These are phyloP conservation scores for Idaea aversata DNA, from an alignment of 2,888 invertebrate genomes.

Conservation along the genomic window DNA sequence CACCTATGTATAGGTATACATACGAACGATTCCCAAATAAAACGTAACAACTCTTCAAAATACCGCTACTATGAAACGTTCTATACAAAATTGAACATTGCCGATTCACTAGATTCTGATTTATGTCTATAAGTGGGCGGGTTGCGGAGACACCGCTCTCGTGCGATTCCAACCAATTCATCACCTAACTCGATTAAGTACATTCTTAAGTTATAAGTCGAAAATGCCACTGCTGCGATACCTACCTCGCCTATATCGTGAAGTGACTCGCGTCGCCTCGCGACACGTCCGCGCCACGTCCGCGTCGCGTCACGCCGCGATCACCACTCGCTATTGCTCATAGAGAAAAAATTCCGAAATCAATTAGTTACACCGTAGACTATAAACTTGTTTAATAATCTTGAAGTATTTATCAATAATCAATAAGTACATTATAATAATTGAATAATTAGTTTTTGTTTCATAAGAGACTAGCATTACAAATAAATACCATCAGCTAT, in stretches of 20 bases:
- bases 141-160: conserved; percentile 49
- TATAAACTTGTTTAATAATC: conserved; percentile 77
- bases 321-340: conserved; percentile 63
- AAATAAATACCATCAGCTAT: conserved; percentile 81
- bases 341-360: conserved; percentile 75
- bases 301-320: conserved; percentile 27
- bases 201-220: conserved; percentile 74
- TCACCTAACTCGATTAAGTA: conserved; percentile 69
- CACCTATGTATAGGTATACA: conserved; percentile 15
- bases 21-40: conserved; percentile 61
- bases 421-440: conserved; percentile 81
- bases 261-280: conserved; percentile 17
- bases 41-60: conserved; percentile 74
- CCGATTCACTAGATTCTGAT: conserved; percentile 69
- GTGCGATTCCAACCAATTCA: conserved; percentile 49
- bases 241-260: conserved; percentile 66
- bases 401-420: conserved; percentile 80
- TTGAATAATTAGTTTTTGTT: conserved; percentile 81
- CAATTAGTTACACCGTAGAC: conserved; percentile 78
- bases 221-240: conserved; percentile 77
- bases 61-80: conserved; percentile 77
- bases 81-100: conserved; percentile 80
- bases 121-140: conserved; percentile 69
- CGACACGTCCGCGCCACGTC: conserved; percentile 10
- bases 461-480: conserved; percentile 81